Evolutionary conservation across 2,797 vertebrate genomes (phyloP).

Genomic region (Poeciliopsis infans): DNA sequence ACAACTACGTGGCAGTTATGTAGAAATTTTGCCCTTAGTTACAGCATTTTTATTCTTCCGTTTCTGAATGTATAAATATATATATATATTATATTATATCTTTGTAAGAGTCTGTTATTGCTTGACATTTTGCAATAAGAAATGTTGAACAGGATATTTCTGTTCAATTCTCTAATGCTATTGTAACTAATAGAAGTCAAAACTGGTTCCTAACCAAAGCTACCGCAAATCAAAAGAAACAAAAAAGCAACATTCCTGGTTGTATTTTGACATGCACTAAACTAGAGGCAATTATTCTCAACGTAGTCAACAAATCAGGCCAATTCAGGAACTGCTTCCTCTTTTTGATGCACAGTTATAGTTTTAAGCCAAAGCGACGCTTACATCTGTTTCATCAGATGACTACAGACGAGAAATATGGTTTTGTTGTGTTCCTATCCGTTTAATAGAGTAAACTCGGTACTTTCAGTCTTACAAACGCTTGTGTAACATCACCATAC

Average conservation of each 20-base stretch:
- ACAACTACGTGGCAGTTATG: no score
- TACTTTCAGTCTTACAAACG: slow-evolving; percentile 9
- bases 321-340: neutral
- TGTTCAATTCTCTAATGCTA: no score
- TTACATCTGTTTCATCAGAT: neutral
- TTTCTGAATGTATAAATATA: no score
- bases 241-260: neutral
- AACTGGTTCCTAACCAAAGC: no score
- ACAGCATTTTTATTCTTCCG: no score
- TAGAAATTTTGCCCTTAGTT: no score
- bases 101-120: no score
- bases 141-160: no score
- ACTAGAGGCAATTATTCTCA: neutral
- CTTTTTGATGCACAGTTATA: neutral
- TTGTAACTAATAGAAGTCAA: no score
- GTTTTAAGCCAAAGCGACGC: neutral
- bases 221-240: no score
- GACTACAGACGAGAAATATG: neutral
- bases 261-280: neutral
- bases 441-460: neutral
- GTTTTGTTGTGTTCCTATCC: neutral
- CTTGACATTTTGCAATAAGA: no score
- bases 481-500: slow-evolving; percentile 16
- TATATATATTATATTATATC: no score
- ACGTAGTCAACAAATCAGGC: neutral